Percentiles rank a stretch among this genome's conserved stretches.
Conservation (phyloP, 2,888 invertebrate species). For the Dolichopus griseipennis region DNA sequence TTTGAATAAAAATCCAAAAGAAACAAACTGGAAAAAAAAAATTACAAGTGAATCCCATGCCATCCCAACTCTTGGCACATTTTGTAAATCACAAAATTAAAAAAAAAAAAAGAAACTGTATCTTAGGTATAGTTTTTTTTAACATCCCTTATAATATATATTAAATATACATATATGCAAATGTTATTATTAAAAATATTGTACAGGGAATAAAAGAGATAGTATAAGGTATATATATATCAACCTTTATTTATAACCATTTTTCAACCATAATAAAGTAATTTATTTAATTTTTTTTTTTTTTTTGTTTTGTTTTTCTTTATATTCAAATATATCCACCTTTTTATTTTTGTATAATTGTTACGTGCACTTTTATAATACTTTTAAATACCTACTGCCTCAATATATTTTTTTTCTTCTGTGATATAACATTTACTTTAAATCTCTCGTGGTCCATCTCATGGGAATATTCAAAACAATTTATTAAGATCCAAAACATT, state of each 20-base stretch:
- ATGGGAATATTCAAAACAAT: neutral
- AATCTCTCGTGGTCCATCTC: neutral
- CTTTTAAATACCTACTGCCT: neutral
- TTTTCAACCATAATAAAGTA: slow-evolving; percentile 4
- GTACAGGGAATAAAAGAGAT: neutral
- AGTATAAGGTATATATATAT: neutral
- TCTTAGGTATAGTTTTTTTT: neutral
- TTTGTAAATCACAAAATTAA: neutral
- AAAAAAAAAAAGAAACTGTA: neutral
- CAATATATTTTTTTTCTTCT: neutral
- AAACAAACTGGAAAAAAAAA: too few relatives aligned
- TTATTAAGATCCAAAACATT: neutral
- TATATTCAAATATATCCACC: too few relatives aligned
- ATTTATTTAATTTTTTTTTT: neutral
- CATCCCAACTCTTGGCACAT: too few relatives aligned
- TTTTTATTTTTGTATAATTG: too few relatives aligned
- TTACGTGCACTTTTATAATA: too few relatives aligned
- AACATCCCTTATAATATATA: neutral
- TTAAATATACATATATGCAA: neutral
- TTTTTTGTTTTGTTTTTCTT: too few relatives aligned
- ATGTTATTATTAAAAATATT: neutral
- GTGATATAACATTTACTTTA: neutral
- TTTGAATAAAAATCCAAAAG: too few relatives aligned
- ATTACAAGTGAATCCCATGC: too few relatives aligned
- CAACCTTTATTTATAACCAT: slow-evolving; percentile 6